These are phyloP conservation scores for Tricholauxania praeusta DNA, from an alignment of 2,888 invertebrate species.

Conservation along the genomic window DNA sequence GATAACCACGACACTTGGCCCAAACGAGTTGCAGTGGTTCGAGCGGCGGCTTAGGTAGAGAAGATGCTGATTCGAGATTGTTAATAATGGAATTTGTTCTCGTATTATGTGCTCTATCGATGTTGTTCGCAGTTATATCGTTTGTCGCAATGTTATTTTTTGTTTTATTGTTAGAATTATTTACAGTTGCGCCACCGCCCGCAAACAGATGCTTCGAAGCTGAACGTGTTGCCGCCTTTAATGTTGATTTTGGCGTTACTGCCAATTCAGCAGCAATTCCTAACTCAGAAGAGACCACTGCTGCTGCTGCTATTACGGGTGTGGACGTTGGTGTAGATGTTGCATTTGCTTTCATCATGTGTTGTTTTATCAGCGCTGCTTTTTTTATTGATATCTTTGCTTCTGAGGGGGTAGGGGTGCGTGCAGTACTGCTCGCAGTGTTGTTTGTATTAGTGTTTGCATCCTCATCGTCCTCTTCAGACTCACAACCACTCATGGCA, in stretches of 20 bases:
- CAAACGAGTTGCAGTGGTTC: constrained; percentile 93
- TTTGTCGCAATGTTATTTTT: constrained; percentile 30
- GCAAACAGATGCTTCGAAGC: constrained; percentile 19
- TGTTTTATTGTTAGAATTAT: constrained; percentile 43
- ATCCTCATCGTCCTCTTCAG: constrained; percentile 43
- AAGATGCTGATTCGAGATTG: constrained; percentile 16
- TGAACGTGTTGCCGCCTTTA: constrained; percentile 18
- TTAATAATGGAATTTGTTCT: constrained; percentile 31
- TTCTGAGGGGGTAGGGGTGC: constrained; percentile 54
- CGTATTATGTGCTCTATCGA: constrained; percentile 32
- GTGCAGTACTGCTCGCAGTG: constrained; percentile 50
- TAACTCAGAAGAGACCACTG: neutral
- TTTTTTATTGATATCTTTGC: neutral
- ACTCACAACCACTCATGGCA: constrained; percentile 44
- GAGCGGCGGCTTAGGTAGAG: constrained; percentile 69
- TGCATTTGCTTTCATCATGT: constrained; percentile 45
- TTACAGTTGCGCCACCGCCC: constrained; percentile 44
- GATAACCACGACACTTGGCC: constrained; percentile 96
- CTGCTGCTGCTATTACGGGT: constrained; percentile 10
- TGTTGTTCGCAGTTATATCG: constrained; percentile 5
- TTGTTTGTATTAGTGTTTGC: constrained; percentile 39
- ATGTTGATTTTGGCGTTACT: constrained; percentile 19
- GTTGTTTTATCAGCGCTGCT: constrained; percentile 45
- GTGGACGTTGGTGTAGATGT: constrained; percentile 45
- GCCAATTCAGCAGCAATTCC: neutral